Conservation (phyloP, 1,140 invertebrate genomes). For the Halictus rubicundus region DNA sequence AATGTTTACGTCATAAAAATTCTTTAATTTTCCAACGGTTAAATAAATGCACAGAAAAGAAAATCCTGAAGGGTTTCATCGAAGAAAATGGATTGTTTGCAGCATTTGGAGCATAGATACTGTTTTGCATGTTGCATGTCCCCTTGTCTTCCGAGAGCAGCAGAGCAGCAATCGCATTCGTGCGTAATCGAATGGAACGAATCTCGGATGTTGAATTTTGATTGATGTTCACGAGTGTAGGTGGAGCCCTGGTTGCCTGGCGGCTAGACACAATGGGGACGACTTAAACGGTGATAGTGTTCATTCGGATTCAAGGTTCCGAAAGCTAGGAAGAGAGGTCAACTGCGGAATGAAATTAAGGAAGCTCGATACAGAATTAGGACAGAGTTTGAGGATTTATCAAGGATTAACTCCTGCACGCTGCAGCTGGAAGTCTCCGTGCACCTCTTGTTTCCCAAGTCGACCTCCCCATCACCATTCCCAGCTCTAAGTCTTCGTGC, state of each 20-base stretch:
- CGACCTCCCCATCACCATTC: slow-evolving; percentile 61
- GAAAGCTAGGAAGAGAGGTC: slow-evolving; percentile 41
- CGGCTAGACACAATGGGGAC: background rate
- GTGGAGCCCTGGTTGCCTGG: background rate
- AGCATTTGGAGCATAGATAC: too few relatives aligned
- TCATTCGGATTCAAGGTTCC: slow-evolving; percentile 6
- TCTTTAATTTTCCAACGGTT: too few relatives aligned
- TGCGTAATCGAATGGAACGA: background rate
- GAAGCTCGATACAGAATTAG: slow-evolving; percentile 72
- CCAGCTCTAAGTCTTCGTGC: slow-evolving; percentile 55
- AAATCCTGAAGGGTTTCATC: too few relatives aligned
- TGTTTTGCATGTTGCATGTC: too few relatives aligned
- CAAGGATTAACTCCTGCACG: slow-evolving; percentile 71
- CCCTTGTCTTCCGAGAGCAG: too few relatives aligned
- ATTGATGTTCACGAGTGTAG: background rate
- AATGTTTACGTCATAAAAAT: too few relatives aligned
- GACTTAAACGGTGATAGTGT: background rate
- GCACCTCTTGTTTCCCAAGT: slow-evolving; percentile 60
- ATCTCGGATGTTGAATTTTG: background rate
- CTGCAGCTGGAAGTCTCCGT: slow-evolving; percentile 56
- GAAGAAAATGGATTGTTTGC: too few relatives aligned
- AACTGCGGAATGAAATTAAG: slow-evolving; percentile 68
- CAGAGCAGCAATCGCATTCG: background rate
- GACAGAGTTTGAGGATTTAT: slow-evolving; percentile 70
- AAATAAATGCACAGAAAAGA: too few relatives aligned